Evolutionary conservation across 2,797 vertebrate species (phyloP), one percentile per base, ranked within the genome.

Genomic region (Pseudochirops corinnae): DNA sequence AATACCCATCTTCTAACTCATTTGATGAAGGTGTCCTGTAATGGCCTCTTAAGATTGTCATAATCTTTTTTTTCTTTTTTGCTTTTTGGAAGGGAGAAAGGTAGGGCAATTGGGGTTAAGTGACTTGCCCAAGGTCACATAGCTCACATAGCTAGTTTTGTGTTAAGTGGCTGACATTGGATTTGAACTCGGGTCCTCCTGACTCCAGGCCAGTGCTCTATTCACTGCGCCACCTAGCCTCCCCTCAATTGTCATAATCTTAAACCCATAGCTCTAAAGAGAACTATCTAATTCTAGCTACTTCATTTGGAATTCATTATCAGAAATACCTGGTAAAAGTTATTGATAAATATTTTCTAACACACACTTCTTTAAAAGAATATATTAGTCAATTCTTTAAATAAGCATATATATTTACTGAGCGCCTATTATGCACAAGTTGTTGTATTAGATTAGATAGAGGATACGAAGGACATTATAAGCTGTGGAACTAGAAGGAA

Each of bases 331-430:
- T 33, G 28, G 82, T 31, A 56, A 39, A 92, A 90, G n/a, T 74
- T 74, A 67, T n/a, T 92, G 56, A 56, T 87, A 93, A 92, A 14
- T 91, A 67, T 33, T 93, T 93, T 92, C 55, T 82, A 93, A 82
- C 46, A 52, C 2, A 39, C 14, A 18, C 12, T 74, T 95, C 33
- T 56, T 82, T 31, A 94, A 92, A 67, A 82, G 31, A 67, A 67
- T n/a, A n/a, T 12, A 67, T 13, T 67, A 13, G 29, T 16, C 60
- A 67, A 33, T 33, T 67, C 60, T 67, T 67, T 16, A 67, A 67
- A n/a, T 67, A 33, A 67, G 31, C 6, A 67, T 33, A 13, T 16
- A 67, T 67, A 33, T 33, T 67, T 67, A 67, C 31, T 13, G 13
- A 33, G 31, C 31, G 5, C 60, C 60, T 67, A 14, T 67, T 67